phyloP scores from a whole-genome alignment of 2,113 vertebrate species.

The Maccullochella peelii region DNA sequence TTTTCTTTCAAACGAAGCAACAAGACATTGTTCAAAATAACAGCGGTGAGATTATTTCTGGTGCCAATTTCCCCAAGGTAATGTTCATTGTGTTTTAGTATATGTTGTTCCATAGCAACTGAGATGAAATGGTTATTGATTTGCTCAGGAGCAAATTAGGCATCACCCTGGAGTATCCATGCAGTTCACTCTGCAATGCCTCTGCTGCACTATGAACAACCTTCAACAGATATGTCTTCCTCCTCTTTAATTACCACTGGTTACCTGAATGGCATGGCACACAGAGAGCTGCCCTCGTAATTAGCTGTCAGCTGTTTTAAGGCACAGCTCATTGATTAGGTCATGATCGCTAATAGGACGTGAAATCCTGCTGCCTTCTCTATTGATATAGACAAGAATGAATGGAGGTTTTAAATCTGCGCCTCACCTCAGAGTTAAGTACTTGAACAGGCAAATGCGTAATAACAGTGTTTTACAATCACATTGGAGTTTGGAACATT shows the following conservation, averaged over 20 bases:
- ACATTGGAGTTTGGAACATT: slow-evolving; percentile 1
- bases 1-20: slow-evolving; percentile 33
- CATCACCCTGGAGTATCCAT: slow-evolving; percentile 68
- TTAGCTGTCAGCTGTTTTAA: slow-evolving; percentile 85
- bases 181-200: slow-evolving; percentile 66
- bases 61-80: slow-evolving; percentile 68
- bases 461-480: slow-evolving; percentile 25
- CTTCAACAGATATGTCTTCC: slow-evolving; percentile 76
- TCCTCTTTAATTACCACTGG: slow-evolving; percentile 81
- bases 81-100: slow-evolving; percentile 78
- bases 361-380: slow-evolving; percentile 72
- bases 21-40: slow-evolving; percentile 54
- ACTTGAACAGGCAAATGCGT: slow-evolving; percentile 12
- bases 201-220: slow-evolving; percentile 50
- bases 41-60: slow-evolving; percentile 58
- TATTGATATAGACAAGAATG: slow-evolving; percentile 65
- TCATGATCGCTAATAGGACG: slow-evolving; percentile 81
- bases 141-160: slow-evolving; percentile 80
- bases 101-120: slow-evolving; percentile 80
- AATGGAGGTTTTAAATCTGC: slow-evolving; percentile 52
- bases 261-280: slow-evolving; percentile 78
- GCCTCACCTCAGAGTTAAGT: neutral
- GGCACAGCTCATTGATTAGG: slow-evolving; percentile 83
- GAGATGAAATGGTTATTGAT: slow-evolving; percentile 84
- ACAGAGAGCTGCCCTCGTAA: slow-evolving; percentile 73